Evolutionary conservation across 2,797 vertebrate genomes (phyloP).

Genomic region (Tokudaia tokunoshimensis): DNA sequence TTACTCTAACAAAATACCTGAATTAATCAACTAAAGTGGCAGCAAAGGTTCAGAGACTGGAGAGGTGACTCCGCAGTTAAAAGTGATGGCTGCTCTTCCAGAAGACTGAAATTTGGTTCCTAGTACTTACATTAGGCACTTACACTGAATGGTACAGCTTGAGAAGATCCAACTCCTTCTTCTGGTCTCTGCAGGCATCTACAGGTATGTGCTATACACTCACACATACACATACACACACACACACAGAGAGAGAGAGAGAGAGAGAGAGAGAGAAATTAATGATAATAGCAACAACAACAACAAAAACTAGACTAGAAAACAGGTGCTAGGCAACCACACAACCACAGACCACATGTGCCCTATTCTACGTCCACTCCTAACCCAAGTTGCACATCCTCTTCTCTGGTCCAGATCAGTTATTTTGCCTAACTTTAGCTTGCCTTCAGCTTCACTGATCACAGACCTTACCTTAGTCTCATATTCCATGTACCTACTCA

Average conservation of each 20-base stretch:
- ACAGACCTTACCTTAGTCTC: neutral
- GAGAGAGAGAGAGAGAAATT: neutral
- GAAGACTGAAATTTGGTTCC: neutral
- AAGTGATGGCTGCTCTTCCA: neutral
- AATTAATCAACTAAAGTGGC: neutral
- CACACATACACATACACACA: no score
- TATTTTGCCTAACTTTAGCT: neutral
- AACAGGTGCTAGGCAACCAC: neutral
- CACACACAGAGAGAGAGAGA: no score
- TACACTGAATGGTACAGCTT: neutral
- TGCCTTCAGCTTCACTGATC: neutral
- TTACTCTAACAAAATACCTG: neutral
- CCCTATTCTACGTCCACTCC: neutral
- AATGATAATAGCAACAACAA: neutral
- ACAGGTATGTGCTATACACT: neutral
- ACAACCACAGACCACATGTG: neutral
- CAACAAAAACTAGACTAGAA: neutral
- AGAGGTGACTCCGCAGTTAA: neutral
- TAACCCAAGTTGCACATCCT: neutral
- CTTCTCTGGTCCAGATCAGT: neutral
- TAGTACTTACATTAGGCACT: neutral
- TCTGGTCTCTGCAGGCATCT: neutral
- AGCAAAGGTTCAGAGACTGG: neutral
- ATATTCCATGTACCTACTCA: neutral
- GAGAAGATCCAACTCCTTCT: neutral